These are phyloP conservation scores for Turritopsis rubra DNA, from an alignment of 30 jellyfish, hydroid and myxozoan species.

Conservation along the genomic window DNA sequence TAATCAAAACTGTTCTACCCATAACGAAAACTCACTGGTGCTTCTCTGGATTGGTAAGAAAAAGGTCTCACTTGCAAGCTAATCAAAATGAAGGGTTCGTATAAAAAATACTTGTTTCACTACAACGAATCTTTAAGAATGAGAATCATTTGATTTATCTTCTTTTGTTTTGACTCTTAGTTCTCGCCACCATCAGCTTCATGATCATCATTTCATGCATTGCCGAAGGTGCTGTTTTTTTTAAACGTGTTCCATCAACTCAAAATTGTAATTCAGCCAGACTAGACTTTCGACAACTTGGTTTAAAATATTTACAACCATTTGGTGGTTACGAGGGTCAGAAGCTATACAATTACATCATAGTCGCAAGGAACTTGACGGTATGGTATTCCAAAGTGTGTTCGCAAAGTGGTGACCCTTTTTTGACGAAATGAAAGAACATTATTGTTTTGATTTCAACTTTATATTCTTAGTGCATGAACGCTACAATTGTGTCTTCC, in stretches of 20 bases:
- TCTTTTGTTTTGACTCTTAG: neutral
- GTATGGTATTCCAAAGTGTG: neutral
- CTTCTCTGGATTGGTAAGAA: neutral
- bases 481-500: neutral
- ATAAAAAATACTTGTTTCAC: neutral
- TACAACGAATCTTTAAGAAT: neutral
- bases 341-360: too few species aligned
- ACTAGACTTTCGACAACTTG: neutral
- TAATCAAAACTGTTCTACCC: neutral
- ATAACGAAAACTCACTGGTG: neutral
- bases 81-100: neutral
- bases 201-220: neutral
- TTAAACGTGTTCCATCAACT: neutral
- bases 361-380: too few species aligned
- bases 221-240: neutral
- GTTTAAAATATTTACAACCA: neutral
- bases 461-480: neutral
- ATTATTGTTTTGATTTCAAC: too few species aligned
- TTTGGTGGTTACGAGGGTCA: too few species aligned
- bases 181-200: neutral
- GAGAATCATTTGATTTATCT: neutral
- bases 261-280: neutral
- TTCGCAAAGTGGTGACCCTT: too few species aligned
- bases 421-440: too few species aligned
- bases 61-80: neutral